Base-by-base conservation (phyloP, 2,888 invertebrate genomes). In the Formica aserva region DNA sequence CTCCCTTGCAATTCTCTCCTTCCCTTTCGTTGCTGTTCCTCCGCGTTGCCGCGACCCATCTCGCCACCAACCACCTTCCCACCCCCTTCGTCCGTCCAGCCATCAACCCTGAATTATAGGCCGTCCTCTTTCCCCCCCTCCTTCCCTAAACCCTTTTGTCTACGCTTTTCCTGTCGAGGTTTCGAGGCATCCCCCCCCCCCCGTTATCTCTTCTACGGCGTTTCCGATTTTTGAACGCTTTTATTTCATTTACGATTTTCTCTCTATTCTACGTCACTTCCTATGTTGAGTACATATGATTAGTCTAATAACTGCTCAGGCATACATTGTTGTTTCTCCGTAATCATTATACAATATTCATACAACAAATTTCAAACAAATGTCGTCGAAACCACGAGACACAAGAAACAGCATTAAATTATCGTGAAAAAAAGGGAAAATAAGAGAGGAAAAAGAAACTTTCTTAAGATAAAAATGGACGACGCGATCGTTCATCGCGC, bases 91-190 rank as follows among this genome's bases (percentile, higher is more conserved):
- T 91, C 92, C 89, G 89, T 93, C 92, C 91, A 92, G 89, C 93
- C 93, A 94, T 94, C 94, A 94, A 92, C 91, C 90, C 92, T 94
- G 94, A 94, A 94, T 94, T 94, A 94, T 94, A 94, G 94, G 93
- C 93, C 89, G 91, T 91, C 29, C 18, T 52, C 84, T 66, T 45
- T 52, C 48, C 74, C 65, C 76, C 76, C 88, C 91, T 91, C 92
- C 89, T 88, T 92, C 92, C 91, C 92, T 91, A 91, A 93, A 94
- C 93, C 93, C 94, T 94, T 94, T 94, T 94, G 94, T 94, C 93
- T 93, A 91, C 91, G 93, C 93, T 94, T 94, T 94, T 93, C 94
- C 94, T 94, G 93, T 91, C 93, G 92, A 89, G 91, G 85, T 92
- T 93, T 92, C 91, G 90, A 90, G 92, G 85, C 88, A 85, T 35